A percentile compares a stretch with the other conserved stretches of the same genome.
phyloP scores from a whole-genome alignment of 2,797 vertebrate species.

The Podarcis lilfordi region DNA sequence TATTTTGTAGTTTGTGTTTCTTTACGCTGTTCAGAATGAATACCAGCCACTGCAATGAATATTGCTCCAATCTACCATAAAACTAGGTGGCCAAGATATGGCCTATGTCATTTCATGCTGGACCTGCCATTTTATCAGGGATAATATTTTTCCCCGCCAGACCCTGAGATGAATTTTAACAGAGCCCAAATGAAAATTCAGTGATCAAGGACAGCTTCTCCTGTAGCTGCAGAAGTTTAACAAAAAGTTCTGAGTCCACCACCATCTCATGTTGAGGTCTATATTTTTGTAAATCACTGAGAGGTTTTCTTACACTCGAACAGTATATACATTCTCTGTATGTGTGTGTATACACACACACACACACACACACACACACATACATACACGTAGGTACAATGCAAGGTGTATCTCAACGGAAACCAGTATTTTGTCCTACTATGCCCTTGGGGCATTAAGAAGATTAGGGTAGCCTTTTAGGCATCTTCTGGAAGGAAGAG shows the following conservation, averaged over 20 bases:
- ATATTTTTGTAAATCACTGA: too few species aligned
- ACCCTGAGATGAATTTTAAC: slow-evolving; percentile 48
- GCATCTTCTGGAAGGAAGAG: neutral
- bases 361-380: too few species aligned
- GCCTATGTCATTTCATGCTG: slow-evolving; percentile 41
- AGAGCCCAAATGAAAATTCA: slow-evolving; percentile 32
- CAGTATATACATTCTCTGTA: too few species aligned
- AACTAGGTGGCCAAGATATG: neutral
- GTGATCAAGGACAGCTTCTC: slow-evolving; percentile 27
- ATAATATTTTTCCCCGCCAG: slow-evolving; percentile 13
- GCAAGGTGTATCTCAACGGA: neutral
- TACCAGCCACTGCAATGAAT: neutral
- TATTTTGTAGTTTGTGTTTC: neutral
- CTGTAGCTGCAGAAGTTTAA: slow-evolving; percentile 31
- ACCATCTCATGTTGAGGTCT: neutral
- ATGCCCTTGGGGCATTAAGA: neutral
- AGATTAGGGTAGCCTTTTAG: too few species aligned
- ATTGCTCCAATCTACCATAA: slow-evolving; percentile 17
- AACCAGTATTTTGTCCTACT: neutral
- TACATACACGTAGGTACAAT: neutral
- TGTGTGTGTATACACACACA: too few species aligned
- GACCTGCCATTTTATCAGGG: slow-evolving; percentile 27
- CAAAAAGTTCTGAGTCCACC: slow-evolving; percentile 1
- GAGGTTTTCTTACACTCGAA: too few species aligned
- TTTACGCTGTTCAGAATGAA: neutral